phyloP scores from a whole-genome alignment of 2,888 invertebrate species.

The Ptilodon capucinus region DNA sequence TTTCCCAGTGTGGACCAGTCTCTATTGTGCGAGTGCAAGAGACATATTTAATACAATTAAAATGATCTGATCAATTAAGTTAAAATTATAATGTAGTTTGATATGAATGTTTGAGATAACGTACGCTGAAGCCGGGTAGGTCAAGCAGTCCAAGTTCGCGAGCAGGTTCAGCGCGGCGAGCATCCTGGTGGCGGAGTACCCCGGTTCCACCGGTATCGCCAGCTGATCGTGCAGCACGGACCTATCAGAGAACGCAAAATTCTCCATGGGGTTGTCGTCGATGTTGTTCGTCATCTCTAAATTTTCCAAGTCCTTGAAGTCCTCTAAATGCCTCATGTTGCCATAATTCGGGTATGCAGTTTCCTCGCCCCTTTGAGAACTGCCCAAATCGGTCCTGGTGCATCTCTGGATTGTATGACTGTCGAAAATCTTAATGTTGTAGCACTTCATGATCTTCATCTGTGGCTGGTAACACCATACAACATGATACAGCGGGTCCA shows the following conservation, averaged over 20 bases:
- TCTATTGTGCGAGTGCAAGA: constrained; percentile 1
- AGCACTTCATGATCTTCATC: constrained; percentile 86
- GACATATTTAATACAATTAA: background rate
- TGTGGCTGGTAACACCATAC: constrained; percentile 94
- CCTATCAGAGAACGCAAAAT: constrained; percentile 65
- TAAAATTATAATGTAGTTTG: no score
- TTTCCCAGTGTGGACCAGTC: no score
- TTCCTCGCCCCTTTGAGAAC: constrained; percentile 44
- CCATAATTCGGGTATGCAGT: constrained; percentile 70
- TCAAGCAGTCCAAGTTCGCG: constrained; percentile 94
- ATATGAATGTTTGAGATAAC: no score
- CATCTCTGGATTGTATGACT: constrained; percentile 74
- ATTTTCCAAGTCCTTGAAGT: constrained; percentile 65
- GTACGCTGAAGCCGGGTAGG: constrained; percentile 82
- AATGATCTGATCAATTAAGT: no score
- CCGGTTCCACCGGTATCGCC: constrained; percentile 88
- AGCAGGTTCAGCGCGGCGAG: constrained; percentile 96
- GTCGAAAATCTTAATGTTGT: constrained; percentile 92
- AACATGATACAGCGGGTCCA: constrained; percentile 96
- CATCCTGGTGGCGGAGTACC: constrained; percentile 88
- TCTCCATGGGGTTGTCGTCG: constrained; percentile 53
- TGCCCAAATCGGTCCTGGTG: constrained; percentile 56
- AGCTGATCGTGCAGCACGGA: constrained; percentile 91
- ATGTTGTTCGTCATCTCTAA: constrained; percentile 57
- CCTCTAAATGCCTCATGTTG: constrained; percentile 67